Percentiles rank a stretch among this genome's conserved stretches.
phyloP scores from a whole-genome alignment of 2,797 vertebrate species.

The Esox masquinongy region DNA sequence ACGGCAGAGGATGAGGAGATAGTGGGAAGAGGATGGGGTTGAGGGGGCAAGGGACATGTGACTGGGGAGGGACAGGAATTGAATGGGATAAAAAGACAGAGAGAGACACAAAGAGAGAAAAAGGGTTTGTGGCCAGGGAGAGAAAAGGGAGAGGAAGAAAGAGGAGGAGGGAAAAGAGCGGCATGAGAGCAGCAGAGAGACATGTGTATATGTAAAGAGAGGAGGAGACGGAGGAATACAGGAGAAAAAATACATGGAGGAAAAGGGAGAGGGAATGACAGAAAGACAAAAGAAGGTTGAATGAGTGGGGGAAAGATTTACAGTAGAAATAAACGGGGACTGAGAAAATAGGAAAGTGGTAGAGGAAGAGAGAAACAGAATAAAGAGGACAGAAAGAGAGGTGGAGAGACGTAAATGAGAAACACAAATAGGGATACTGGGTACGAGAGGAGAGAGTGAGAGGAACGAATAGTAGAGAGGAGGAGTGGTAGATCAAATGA shows the following conservation, averaged over 20 bases:
- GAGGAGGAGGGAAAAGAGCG: constrained; percentile 7
- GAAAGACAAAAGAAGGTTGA: not conserved
- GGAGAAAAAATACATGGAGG: not conserved
- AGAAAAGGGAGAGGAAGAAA: constrained; percentile 24
- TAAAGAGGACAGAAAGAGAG: constrained; percentile 16
- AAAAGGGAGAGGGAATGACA: not conserved
- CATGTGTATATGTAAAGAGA: not conserved
- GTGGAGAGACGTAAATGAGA: not conserved
- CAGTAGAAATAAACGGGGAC: constrained; percentile 5
- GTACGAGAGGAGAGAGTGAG: not conserved
- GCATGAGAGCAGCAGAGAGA: not conserved
- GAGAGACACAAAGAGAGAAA: constrained; percentile 30
- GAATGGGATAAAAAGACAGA: constrained; percentile 11
- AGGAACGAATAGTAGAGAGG: not conserved
- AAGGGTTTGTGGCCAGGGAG: constrained; percentile 19
- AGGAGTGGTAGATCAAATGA: constrained; percentile 2
- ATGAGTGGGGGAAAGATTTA: constrained; percentile 10
- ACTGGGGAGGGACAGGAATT: constrained; percentile 28
- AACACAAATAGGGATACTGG: constrained; percentile 19
- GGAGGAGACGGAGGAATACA: constrained; percentile 11
- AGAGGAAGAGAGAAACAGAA: constrained; percentile 30
- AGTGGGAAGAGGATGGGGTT: not conserved
- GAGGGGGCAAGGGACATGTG: not conserved
- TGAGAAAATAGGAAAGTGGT: constrained; percentile 21
- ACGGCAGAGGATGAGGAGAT: not conserved